phyloP scores from a whole-genome alignment of 2,113 vertebrate species.

The Phyllostomus hastatus region DNA sequence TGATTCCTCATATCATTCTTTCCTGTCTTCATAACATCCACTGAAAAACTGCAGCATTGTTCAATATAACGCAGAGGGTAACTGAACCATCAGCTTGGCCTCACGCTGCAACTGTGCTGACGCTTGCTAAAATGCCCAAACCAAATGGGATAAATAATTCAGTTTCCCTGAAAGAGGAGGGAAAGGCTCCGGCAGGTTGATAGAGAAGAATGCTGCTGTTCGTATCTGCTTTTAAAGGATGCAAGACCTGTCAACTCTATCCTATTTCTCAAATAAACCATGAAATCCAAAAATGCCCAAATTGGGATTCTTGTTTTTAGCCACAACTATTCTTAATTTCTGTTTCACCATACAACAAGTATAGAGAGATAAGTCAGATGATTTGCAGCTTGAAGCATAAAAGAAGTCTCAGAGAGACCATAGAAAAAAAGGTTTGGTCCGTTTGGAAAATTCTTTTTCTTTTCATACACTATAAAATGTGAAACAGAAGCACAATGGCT shows the following conservation, averaged over 20 bases:
- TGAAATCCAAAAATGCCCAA: conserved; percentile 6
- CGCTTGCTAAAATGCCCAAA: conserved; percentile 67
- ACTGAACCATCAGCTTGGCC: conserved; percentile 25
- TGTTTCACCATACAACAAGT: neutral
- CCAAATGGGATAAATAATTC: conserved; percentile 75
- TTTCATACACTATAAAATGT: conserved; percentile 67
- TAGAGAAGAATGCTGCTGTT: conserved; percentile 60
- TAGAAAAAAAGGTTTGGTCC: neutral
- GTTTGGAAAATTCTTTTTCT: conserved; percentile 58
- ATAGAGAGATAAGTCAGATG: neutral
- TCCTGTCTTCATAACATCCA: neutral
- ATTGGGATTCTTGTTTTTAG: conserved; percentile 40
- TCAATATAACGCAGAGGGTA: neutral
- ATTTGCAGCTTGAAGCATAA: conserved; percentile 6
- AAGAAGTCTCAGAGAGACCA: conserved; percentile 59
- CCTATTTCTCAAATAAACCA: conserved; percentile 46
- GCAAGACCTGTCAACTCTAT: conserved; percentile 23
- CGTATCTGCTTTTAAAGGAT: conserved; percentile 28
- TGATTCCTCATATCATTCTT: neutral
- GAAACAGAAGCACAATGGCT: conserved; percentile 72
- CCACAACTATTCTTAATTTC: conserved; percentile 53
- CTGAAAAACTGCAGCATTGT: neutral
- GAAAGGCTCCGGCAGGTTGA: conserved; percentile 53
- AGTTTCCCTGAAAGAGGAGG: conserved; percentile 63
- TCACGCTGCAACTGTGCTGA: conserved; percentile 54